Percentiles rank a stretch among this genome's conserved stretches.
Conservation (phyloP, 2,113 vertebrate genomes). For the Ochotona princeps region DNA sequence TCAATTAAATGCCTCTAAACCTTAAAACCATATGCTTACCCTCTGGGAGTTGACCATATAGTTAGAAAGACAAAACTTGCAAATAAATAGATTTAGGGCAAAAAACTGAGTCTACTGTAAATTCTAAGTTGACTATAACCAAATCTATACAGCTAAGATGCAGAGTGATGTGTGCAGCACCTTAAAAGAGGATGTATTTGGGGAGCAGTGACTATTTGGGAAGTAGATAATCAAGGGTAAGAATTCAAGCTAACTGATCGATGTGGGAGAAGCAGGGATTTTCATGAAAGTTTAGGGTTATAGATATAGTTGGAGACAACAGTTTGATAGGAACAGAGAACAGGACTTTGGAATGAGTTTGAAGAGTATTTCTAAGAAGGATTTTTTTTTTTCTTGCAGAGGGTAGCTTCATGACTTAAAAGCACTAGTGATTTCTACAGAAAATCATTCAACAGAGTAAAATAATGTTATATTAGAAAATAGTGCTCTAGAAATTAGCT, state of each 20-base stretch:
- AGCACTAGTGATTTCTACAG: background rate
- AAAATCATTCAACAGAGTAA: background rate
- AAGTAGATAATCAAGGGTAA: background rate
- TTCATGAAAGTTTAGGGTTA: rapidly evolving
- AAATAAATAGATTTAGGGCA: constrained; percentile 39
- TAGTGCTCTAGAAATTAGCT: background rate
- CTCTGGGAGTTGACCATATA: background rate
- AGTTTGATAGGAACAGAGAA: background rate
- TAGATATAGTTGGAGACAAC: background rate
- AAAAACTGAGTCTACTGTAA: background rate
- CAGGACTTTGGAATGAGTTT: background rate
- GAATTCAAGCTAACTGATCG: background rate
- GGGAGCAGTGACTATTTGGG: background rate
- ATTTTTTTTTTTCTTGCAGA: background rate
- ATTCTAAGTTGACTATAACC: background rate
- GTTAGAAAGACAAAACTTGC: background rate
- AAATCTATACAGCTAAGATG: background rate
- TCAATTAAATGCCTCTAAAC: background rate
- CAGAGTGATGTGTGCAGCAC: background rate
- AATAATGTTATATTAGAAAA: background rate
- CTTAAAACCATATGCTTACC: background rate
- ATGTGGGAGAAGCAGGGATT: background rate
- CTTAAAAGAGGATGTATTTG: background rate
- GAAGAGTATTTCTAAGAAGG: background rate
- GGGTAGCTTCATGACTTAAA: background rate